Conservation (phyloP, 1,140 invertebrate species). For the Tenebrio molitor region DNA sequence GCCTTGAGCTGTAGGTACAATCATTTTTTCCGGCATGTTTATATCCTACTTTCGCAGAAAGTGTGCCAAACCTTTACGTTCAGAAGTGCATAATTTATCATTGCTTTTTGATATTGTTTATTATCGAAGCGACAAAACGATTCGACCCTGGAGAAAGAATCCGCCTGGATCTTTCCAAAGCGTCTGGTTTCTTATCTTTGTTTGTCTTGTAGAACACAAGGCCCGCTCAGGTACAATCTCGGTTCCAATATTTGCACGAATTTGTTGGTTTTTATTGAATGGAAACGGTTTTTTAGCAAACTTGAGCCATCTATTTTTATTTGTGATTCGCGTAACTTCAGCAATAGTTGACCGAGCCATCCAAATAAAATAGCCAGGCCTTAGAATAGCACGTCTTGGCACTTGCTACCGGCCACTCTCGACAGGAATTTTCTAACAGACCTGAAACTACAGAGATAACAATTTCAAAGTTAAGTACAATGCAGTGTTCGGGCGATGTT, state of each 20-base stretch:
- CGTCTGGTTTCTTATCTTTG: too few species aligned
- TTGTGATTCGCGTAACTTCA: slow-evolving; percentile 44
- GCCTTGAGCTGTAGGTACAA: slow-evolving; percentile 33
- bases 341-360: slow-evolving; percentile 40
- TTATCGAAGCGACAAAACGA: not conserved
- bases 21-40: slow-evolving; percentile 36
- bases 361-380: slow-evolving; percentile 50
- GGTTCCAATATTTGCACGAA: not conserved
- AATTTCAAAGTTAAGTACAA: slow-evolving; percentile 29
- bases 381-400: slow-evolving; percentile 56
- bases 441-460: slow-evolving; percentile 19
- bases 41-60: slow-evolving; percentile 54
- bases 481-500: not conserved
- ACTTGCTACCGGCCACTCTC: slow-evolving; percentile 37
- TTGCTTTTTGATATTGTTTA: not conserved
- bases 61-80: slow-evolving; percentile 45
- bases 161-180: not conserved
- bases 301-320: slow-evolving; percentile 49
- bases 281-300: slow-evolving; percentile 10
- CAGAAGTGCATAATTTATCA: slow-evolving; percentile 23
- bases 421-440: slow-evolving; percentile 31
- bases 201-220: not conserved
- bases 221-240: not conserved
- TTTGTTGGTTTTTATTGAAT: too few species aligned
- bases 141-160: not conserved